Base-by-base conservation (phyloP, 1,140 invertebrate genomes). In the Nasonia giraulti region DNA sequence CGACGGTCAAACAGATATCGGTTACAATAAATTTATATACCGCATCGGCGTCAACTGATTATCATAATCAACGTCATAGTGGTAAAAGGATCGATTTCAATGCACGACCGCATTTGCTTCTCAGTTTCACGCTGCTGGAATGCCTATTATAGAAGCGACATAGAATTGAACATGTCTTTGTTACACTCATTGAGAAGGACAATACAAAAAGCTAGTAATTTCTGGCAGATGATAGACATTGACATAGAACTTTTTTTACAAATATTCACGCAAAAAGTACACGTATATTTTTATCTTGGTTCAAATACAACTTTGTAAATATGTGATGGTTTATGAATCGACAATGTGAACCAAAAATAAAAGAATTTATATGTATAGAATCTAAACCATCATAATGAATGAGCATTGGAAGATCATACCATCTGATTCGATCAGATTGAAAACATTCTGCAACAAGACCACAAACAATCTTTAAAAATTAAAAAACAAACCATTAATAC, bases 41-140 rank as follows among this genome's bases (percentile, higher is more conserved):
- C 77, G 31, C n/a, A 62, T 12, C 14, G 62, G 27, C 20, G 3
- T 40, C 11, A 23, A 80, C 5, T 80, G 31, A 68, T 80, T 68
- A 68, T 68, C 55, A 31, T 31, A 71, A 66, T 62, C 3, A 12
- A 6, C 20, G 33, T 23, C n/a, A 68, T 74, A 79, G 82, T 44
- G 7, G n/a, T 55, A 55, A 8, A 86, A 68, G 69, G 71, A 80
- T 86, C 81, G 55, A 80, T 66, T 86, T 80, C 14, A 40, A 80
- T 50, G 68, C 23, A 68, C 4, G 40, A 78, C 17, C 50, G 50
- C 47, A 79, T 85, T 74, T n/a, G 69, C 50, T 69, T 80, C 81
- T 86, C 69, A 7, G 80, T 86, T 86, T 80, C 68, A 74, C 14
- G 66, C 27, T 78, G 2, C 14, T 44, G 44, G n/a, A 40, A 76